Base-by-base conservation (phyloP, 2,797 vertebrate species). In the Babyrousa celebensis region DNA sequence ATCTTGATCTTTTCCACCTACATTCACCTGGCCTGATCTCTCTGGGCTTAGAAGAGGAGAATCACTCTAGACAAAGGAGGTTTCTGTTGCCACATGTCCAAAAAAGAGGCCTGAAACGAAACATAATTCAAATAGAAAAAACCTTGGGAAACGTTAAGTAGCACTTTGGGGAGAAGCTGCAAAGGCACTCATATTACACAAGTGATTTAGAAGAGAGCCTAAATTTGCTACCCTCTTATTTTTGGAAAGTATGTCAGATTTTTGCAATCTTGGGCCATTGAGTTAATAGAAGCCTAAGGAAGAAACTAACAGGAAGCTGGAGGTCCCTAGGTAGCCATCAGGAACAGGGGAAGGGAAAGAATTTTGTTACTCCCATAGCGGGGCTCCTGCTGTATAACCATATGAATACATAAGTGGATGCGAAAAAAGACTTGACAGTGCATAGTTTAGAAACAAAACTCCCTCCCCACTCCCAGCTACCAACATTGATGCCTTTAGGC, bases 151-250 rank as follows among this genome's bases (percentile, higher is more conserved):
- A 96, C 63, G 0, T 95, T 95, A 97, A 97, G 96, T 93, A 95
- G 97, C 98, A 98, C 98, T 98, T 97, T 96, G 95, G 97, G 96
- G 97, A 77, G 7, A 94, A 98, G 96, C 96, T 96, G 87, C 14
- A 36, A 98, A 98, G 98, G 98, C 98, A 98, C 98, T 97, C 96
- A 62, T 60, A 93, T 77, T 92, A 95, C 62, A 91, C 54, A 95
- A 75, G 70, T 80, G 93, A 95, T 84, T 94, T 89, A 89, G 96
- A 89, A 89, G 93, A 96, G 21, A 97, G 78, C 78, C 95, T 90
- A 75, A 72, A 83, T 89, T 70, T 95, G 89, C 54, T 93, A 75
- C 79, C 89, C 85, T 96, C 79, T 91, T 86, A 25, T 68, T 94
- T 93, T 56, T 63, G 67, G 71, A 96, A 23, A 32, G 68, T 9